Conservation (phyloP, 2,888 invertebrate genomes). For the Pollenia angustigena region DNA sequence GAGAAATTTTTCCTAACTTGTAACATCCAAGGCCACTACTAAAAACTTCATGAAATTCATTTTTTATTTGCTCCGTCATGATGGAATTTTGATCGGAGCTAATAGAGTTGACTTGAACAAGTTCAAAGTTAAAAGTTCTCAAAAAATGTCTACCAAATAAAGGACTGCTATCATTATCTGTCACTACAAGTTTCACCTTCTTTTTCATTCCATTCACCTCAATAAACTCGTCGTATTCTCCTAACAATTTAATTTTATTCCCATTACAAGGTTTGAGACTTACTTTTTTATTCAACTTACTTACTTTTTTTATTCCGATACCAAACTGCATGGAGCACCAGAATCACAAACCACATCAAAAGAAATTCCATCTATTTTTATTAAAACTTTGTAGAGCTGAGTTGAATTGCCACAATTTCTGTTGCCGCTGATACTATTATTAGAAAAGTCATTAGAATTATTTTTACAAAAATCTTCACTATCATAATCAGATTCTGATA, state of each 20-base stretch:
- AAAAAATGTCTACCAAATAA: too few relatives aligned
- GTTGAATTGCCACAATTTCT: conserved; percentile 49
- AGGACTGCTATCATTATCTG: too few relatives aligned
- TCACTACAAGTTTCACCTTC: conserved; percentile 51
- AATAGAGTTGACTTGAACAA: conserved; percentile 55
- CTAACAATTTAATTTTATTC: conserved; percentile 17
- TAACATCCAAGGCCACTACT: too few relatives aligned
- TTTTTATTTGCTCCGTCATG: too few relatives aligned
- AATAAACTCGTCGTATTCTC: neutral
- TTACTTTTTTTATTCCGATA: too few relatives aligned
- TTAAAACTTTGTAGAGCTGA: conserved; percentile 44
- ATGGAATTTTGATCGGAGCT: conserved; percentile 3
- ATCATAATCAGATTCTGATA: conserved; percentile 8
- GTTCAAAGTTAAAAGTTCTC: conserved; percentile 51
- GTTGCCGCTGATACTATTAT: conserved; percentile 33
- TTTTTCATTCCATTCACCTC: conserved; percentile 24
- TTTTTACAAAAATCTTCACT: conserved; percentile 32
- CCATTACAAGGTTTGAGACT: too few relatives aligned
- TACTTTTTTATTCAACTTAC: too few relatives aligned
- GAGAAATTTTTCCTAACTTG: too few relatives aligned
- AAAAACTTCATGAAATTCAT: too few relatives aligned
- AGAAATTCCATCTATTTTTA: conserved; percentile 51
- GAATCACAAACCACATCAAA: conserved; percentile 38
- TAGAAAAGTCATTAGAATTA: conserved; percentile 37
- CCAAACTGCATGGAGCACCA: conserved; percentile 15